Evolutionary conservation across 2,113 vertebrate species (phyloP).

Genomic region (Misgurnus mizolepis): DNA sequence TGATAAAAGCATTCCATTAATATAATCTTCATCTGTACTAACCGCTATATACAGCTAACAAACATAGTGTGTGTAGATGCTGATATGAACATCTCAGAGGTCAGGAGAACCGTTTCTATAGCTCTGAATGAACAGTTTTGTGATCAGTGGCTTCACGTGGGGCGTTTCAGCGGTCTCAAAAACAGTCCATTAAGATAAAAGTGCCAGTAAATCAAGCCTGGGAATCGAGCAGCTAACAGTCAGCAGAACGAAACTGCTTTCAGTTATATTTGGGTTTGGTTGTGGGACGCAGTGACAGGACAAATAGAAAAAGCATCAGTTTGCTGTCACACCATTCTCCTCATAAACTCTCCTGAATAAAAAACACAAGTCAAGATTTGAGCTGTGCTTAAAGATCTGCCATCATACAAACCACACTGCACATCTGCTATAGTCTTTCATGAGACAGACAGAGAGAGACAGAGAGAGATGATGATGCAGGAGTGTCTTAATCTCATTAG

Average conservation of each 20-base stretch:
- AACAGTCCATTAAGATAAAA: slow-evolving; percentile 56
- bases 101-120: neutral
- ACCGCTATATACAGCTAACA: neutral
- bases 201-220: slow-evolving; percentile 53
- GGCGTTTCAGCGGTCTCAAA: slow-evolving; percentile 47
- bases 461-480: no score
- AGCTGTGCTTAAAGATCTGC: neutral
- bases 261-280: slow-evolving; percentile 52
- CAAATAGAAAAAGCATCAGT: slow-evolving; percentile 15
- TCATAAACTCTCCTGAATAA: neutral
- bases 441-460: neutral
- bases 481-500: neutral
- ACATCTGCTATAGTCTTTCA: neutral
- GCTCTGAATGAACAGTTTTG: slow-evolving; percentile 3
- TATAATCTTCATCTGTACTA: neutral
- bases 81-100: neutral
- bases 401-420: no score
- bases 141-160: slow-evolving; percentile 47
- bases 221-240: slow-evolving; percentile 48
- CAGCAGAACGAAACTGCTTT: slow-evolving; percentile 58
- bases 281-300: slow-evolving; percentile 46
- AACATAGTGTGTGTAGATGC: neutral
- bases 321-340: neutral
- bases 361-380: slow-evolving; percentile 26
- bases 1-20: neutral